Conservation (phyloP, 2,113 vertebrate genomes). For the Rhea americana region DNA sequence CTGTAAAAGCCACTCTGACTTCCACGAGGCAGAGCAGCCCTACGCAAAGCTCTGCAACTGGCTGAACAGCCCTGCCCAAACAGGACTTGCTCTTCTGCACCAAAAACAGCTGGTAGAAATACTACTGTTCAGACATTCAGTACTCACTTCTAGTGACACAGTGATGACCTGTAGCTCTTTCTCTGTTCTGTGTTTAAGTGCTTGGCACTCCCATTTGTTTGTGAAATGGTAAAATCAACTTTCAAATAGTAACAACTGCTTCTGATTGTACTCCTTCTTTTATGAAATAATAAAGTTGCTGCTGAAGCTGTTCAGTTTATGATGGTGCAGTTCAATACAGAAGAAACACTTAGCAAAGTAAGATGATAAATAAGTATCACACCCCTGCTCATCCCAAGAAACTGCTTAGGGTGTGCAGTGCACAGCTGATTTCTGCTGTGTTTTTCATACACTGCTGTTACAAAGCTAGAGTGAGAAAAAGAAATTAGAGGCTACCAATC, state of each 20-base stretch:
- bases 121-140: background rate
- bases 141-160: background rate
- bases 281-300: background rate
- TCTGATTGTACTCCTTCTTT: background rate
- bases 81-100: background rate
- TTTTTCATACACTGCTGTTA: background rate
- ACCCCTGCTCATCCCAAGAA: background rate
- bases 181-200: background rate
- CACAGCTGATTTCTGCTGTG: background rate
- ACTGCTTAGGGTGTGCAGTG: rapidly evolving
- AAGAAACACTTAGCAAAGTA: background rate
- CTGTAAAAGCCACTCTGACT: background rate
- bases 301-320: background rate
- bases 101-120: background rate
- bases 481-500: background rate
- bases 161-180: background rate
- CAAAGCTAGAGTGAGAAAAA: background rate
- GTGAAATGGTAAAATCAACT: background rate
- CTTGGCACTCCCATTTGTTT: background rate
- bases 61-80: background rate
- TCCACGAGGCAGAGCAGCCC: background rate
- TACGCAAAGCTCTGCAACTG: background rate
- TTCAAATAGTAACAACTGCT: background rate
- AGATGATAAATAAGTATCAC: background rate
- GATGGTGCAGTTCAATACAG: background rate